A percentile compares a stretch with the other conserved stretches of the same genome.
phyloP scores from a whole-genome alignment of 1,140 invertebrate genomes.

The Zaprionus vittiger region DNA sequence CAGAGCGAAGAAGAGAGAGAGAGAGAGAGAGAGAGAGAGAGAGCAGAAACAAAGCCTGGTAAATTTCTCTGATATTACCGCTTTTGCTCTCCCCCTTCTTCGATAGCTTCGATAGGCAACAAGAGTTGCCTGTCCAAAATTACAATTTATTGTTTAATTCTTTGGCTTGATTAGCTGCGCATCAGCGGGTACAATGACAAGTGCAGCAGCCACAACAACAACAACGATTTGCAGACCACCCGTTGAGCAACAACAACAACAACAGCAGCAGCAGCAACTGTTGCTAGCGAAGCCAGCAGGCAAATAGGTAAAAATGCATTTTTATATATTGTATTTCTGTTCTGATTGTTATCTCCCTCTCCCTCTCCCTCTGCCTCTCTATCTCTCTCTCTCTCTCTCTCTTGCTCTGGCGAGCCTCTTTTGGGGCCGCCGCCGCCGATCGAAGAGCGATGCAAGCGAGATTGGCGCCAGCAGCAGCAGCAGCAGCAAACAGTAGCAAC shows the following conservation, averaged over 20 bases:
- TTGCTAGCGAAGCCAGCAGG: constrained; percentile 36
- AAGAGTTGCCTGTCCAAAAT: constrained; percentile 6
- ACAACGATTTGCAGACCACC: constrained; percentile 24
- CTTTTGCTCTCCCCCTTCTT: background rate
- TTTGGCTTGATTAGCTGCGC: constrained; percentile 22
- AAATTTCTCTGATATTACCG: too few relatives aligned
- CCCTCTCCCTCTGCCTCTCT: background rate
- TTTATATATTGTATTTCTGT: constrained; percentile 69
- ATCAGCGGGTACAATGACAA: constrained; percentile 50
- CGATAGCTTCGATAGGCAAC: background rate
- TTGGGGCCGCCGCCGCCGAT: constrained; percentile 51
- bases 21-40: background rate
- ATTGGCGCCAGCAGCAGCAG: constrained; percentile 55
- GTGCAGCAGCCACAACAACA: constrained; percentile 20
- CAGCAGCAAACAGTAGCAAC: constrained; percentile 42
- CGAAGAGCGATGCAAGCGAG: constrained; percentile 40
- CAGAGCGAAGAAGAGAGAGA: background rate
- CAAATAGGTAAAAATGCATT: constrained; percentile 70
- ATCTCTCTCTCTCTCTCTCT: background rate
- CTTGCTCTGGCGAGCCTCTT: constrained; percentile 9
- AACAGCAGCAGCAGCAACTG: constrained; percentile 18
- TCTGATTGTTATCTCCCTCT: constrained; percentile 65
- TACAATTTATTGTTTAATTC: constrained; percentile 27
- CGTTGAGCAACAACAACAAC: constrained; percentile 14
- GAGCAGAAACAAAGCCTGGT: too few relatives aligned